phyloP scores from a whole-genome alignment of 92 coral and sea anemone species.

The Muricea muricata region DNA sequence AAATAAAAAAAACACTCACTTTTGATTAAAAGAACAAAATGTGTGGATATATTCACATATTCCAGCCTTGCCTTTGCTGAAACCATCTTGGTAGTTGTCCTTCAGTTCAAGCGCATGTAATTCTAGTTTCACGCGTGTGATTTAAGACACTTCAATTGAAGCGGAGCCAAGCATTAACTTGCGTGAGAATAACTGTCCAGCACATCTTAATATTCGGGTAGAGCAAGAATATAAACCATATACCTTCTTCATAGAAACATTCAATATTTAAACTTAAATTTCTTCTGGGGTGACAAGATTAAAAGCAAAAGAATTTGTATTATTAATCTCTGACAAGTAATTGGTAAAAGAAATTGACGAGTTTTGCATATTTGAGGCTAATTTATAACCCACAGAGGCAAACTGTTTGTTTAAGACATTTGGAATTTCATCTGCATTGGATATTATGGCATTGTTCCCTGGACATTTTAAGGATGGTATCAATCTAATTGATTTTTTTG shows the following conservation, averaged over 20 bases:
- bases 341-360: constrained; percentile 48
- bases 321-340: constrained; percentile 44
- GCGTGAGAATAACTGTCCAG: too few species aligned
- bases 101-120: too few species aligned
- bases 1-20: too few species aligned
- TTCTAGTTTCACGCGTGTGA: too few species aligned
- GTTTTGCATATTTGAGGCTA: constrained; percentile 67
- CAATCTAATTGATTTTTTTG: constrained; percentile 18
- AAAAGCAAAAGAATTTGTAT: constrained; percentile 46
- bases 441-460: constrained; percentile 7
- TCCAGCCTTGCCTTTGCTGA: too few species aligned
- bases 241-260: constrained; percentile 33
- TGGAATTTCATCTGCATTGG: constrained; percentile 29
- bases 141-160: too few species aligned
- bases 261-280: constrained; percentile 48
- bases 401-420: constrained; percentile 56
- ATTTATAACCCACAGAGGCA: constrained; percentile 49
- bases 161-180: too few species aligned
- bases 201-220: constrained; percentile 23
- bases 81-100: too few species aligned
- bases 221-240: constrained; percentile 53
- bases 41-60: too few species aligned
- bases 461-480: constrained; percentile 26
- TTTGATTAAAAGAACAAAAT: too few species aligned
- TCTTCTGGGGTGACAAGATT: constrained; percentile 33